Conservation (phyloP, 2,797 vertebrate genomes). For the Dallia pectoralis region DNA sequence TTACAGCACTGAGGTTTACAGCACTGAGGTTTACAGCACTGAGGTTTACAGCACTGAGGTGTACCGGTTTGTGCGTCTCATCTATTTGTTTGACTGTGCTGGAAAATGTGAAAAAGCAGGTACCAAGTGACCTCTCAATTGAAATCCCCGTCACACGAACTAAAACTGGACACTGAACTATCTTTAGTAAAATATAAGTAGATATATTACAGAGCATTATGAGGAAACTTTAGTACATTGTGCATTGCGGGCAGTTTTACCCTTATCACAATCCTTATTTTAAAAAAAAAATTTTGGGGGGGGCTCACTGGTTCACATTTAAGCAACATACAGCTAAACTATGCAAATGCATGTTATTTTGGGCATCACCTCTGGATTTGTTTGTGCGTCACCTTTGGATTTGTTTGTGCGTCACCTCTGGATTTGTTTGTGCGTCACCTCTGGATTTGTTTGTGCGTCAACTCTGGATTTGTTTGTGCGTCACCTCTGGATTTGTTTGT, state of each 20-base stretch:
- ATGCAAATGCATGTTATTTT: slow-evolving; percentile 75
- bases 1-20: too few relatives aligned
- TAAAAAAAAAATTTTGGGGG: slow-evolving; percentile 24
- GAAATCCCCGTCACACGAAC: not conserved
- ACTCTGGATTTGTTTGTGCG: too few relatives aligned
- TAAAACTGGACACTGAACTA: slow-evolving; percentile 7
- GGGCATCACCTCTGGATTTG: slow-evolving; percentile 61
- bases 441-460: slow-evolving; percentile 57
- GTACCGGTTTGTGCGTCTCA: too few relatives aligned
- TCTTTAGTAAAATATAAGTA: not conserved
- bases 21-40: too few relatives aligned
- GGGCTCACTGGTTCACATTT: slow-evolving; percentile 42
- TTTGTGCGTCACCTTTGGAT: slow-evolving; percentile 57
- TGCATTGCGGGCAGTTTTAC: not conserved
- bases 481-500: slow-evolving; percentile 59
- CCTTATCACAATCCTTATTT: too few relatives aligned
- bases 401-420: slow-evolving; percentile 58
- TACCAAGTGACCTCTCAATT: not conserved
- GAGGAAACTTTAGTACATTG: not conserved
- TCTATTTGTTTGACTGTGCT: too few relatives aligned
- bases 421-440: slow-evolving; percentile 61
- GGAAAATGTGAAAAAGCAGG: not conserved
- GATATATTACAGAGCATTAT: not conserved
- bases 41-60: too few relatives aligned
- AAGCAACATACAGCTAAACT: slow-evolving; percentile 59